A percentile compares a stretch with the other conserved stretches of the same genome.
Conservation (phyloP, 2,888 invertebrate genomes). For the Thelaira solivaga region DNA sequence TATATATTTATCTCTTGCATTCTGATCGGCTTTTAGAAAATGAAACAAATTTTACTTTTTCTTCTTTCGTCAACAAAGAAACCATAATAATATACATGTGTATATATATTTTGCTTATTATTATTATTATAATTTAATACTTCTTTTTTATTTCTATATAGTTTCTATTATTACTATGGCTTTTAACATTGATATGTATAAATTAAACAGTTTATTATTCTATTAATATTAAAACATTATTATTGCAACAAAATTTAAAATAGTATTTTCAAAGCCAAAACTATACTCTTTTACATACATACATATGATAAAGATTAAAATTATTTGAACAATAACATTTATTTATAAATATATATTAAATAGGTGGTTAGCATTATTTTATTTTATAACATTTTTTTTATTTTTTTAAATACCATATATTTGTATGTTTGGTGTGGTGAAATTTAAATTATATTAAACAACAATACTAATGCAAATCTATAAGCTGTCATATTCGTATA, state of each 20-base stretch:
- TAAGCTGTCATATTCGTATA: too few relatives aligned
- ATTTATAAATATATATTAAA: conserved; percentile 34
- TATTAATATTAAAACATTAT: background rate
- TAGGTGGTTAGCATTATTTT: conserved; percentile 56
- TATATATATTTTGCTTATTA: conserved; percentile 72
- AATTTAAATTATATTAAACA: conserved; percentile 33
- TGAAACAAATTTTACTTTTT: conserved; percentile 23
- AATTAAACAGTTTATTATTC: conserved; percentile 55
- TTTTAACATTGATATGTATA: conserved; percentile 64
- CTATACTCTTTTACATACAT: too few relatives aligned
- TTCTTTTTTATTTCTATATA: conserved; percentile 42
- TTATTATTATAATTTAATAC: conserved; percentile 64
- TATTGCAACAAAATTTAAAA: conserved; percentile 33
- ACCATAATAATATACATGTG: conserved; percentile 74
- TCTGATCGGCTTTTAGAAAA: background rate
- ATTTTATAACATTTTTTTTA: background rate
- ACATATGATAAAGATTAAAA: conserved; percentile 24
- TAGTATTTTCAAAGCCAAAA: conserved; percentile 25
- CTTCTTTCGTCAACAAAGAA: conserved; percentile 73
- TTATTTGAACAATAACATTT: conserved; percentile 36
- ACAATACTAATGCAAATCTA: background rate
- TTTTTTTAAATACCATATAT: too few relatives aligned
- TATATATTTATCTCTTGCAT: too few relatives aligned
- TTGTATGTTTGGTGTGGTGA: background rate
- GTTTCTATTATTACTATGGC: conserved; percentile 31